Evolutionary conservation across 2,888 invertebrate species (phyloP).

Genomic region (Quadroppia sp.): DNA sequence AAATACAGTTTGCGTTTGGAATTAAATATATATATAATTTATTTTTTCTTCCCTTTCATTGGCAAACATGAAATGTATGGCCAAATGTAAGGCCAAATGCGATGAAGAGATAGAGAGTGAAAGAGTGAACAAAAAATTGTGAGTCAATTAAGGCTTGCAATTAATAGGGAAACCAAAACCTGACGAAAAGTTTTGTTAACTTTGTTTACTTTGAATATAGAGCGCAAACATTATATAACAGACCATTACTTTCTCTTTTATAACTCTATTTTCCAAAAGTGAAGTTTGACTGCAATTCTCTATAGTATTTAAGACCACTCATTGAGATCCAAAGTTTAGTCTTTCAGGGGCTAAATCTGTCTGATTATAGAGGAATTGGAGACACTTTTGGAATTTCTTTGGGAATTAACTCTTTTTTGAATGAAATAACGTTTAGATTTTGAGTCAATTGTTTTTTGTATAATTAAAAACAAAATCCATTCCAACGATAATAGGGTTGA

Average conservation of each 20-base stretch:
- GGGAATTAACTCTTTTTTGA: too few relatives aligned
- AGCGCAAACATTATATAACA: neutral
- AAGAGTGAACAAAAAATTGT: neutral
- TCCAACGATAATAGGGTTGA: too few relatives aligned
- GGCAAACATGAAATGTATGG: neutral
- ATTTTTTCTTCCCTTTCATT: neutral
- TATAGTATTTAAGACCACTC: neutral
- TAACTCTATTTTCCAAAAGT: too few relatives aligned
- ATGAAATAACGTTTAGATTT: too few relatives aligned
- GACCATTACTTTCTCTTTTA: too few relatives aligned
- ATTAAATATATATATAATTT: neutral
- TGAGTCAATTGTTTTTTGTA: too few relatives aligned
- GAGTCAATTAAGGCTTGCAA: slow-evolving; percentile 8
- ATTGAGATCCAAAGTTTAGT: too few relatives aligned
- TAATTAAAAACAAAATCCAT: too few relatives aligned
- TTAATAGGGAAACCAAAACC: slow-evolving; percentile 9
- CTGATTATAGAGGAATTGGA: too few relatives aligned
- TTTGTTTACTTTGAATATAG: neutral
- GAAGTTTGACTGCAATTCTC: neutral
- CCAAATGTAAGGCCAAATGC: too few relatives aligned
- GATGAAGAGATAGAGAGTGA: neutral
- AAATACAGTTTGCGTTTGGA: neutral
- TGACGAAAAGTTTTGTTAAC: neutral
- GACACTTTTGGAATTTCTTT: too few relatives aligned
- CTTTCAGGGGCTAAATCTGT: too few relatives aligned